These are phyloP conservation scores for Toxonevra muliebris DNA, from an alignment of 2,888 invertebrate species.

Conservation along the genomic window DNA sequence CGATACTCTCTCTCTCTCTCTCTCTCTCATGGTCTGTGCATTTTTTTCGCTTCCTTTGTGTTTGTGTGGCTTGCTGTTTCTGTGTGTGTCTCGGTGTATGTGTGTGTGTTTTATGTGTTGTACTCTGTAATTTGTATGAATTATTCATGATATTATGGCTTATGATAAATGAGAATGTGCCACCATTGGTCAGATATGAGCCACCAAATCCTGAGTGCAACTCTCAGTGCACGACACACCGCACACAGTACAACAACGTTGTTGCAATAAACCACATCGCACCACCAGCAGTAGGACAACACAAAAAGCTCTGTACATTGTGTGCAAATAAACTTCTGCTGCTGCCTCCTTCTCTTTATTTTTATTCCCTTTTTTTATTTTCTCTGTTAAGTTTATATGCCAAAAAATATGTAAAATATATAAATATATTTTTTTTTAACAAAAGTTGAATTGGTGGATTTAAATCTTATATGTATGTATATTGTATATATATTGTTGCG, in stretches of 20 bases:
- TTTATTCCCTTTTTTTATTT: slow-evolving; percentile 4
- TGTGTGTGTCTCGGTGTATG: not conserved
- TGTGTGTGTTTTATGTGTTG: not conserved
- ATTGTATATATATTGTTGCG: too few species aligned
- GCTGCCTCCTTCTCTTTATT: not conserved
- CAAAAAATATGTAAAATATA: not conserved
- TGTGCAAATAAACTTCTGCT: slow-evolving; percentile 2
- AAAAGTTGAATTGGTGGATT: too few species aligned
- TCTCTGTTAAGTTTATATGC: not conserved
- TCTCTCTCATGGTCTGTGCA: not conserved
- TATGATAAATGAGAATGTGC: slow-evolving; percentile 39
- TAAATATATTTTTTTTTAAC: too few species aligned
- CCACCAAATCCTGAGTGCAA: slow-evolving; percentile 6
- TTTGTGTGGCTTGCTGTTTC: not conserved
- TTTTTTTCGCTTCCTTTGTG: not conserved
- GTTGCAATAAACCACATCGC: not conserved
- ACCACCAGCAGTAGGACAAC: not conserved
- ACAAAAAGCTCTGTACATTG: slow-evolving; percentile 4
- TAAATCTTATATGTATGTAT: too few species aligned
- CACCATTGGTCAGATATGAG: slow-evolving; percentile 25
- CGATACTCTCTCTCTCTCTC: not conserved
- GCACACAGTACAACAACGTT: not conserved
- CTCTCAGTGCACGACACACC: slow-evolving; percentile 1
- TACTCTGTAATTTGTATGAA: slow-evolving; percentile 40
- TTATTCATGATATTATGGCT: slow-evolving; percentile 42